A percentile compares a stretch with the other conserved stretches of the same genome.
Evolutionary conservation across 2,797 vertebrate genomes (phyloP).

Genomic region (Acanthiza pusilla): DNA sequence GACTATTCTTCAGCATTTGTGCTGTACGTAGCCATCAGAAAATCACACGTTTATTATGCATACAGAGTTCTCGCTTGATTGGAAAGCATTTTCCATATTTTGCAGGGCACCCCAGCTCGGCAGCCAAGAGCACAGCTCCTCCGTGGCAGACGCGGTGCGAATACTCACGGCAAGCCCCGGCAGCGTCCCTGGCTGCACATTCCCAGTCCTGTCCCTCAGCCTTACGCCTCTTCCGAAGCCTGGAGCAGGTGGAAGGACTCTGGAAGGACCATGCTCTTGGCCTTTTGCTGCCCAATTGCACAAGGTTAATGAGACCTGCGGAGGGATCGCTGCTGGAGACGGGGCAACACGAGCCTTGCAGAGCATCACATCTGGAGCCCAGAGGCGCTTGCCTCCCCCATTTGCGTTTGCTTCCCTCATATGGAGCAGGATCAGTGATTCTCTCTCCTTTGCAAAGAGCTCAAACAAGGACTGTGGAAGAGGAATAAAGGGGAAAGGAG

Average conservation of each 20-base stretch:
- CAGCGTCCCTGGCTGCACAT: not conserved
- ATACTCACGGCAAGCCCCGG: accelerated
- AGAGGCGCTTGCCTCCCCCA: not conserved
- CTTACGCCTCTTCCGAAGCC: not conserved
- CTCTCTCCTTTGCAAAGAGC: not conserved
- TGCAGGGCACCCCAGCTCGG: not conserved
- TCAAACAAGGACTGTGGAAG: not conserved
- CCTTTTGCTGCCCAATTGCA: constrained; percentile 40
- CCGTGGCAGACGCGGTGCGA: accelerated
- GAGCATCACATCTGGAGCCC: constrained; percentile 44
- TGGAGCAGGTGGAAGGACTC: constrained; percentile 23
- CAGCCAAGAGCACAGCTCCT: not conserved
- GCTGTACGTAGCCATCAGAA: not conserved
- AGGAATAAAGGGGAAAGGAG: constrained; percentile 37
- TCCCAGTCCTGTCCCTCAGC: not conserved
- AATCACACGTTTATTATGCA: not conserved
- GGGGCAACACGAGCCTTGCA: not conserved
- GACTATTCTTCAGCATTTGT: constrained; percentile 22
- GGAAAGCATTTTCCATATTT: not conserved
- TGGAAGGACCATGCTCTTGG: not conserved
- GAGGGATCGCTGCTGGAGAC: constrained; percentile 14
- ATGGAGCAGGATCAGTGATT: not conserved
- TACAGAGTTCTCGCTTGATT: not conserved
- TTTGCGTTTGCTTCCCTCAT: not conserved
- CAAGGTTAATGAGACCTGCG: constrained; percentile 47